Percentiles rank a stretch among this genome's conserved stretches.
phyloP scores from a whole-genome alignment of 2,113 vertebrate species.

The Prunella fulvescens region DNA sequence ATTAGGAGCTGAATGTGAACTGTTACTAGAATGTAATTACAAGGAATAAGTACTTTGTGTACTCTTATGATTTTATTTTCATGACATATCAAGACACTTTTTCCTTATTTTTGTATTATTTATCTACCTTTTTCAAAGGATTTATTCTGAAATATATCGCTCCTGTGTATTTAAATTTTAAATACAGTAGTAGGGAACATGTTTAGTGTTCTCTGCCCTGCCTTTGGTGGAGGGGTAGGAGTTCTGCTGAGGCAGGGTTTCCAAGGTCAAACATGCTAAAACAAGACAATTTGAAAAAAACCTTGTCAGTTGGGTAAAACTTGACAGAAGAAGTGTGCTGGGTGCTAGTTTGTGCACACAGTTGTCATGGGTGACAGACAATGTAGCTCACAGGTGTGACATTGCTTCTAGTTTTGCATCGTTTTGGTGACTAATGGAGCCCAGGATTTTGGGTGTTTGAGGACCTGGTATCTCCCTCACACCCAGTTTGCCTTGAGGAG shows the following conservation, averaged over 20 bases:
- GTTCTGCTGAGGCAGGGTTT: not conserved
- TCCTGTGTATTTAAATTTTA: not conserved
- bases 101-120: not conserved
- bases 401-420: not conserved
- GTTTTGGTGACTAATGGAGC: not conserved
- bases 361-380: accelerated
- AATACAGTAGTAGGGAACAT: not conserved
- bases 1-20: not conserved
- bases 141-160: not conserved
- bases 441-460: not conserved
- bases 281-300: not conserved
- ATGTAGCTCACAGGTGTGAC: not conserved
- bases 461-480: not conserved
- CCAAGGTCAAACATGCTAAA: not conserved
- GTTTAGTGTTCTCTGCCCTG: not conserved
- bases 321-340: not conserved
- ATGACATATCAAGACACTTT: not conserved
- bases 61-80: not conserved
- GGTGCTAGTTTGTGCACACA: accelerated
- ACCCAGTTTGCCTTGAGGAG: not conserved
- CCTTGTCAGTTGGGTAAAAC: not conserved
- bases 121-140: not conserved
- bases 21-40: not conserved
- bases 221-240: not conserved
- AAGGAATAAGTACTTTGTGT: not conserved